Base-by-base conservation (phyloP, 1,140 invertebrate species). In the Caenorhabditis tropicalis region DNA sequence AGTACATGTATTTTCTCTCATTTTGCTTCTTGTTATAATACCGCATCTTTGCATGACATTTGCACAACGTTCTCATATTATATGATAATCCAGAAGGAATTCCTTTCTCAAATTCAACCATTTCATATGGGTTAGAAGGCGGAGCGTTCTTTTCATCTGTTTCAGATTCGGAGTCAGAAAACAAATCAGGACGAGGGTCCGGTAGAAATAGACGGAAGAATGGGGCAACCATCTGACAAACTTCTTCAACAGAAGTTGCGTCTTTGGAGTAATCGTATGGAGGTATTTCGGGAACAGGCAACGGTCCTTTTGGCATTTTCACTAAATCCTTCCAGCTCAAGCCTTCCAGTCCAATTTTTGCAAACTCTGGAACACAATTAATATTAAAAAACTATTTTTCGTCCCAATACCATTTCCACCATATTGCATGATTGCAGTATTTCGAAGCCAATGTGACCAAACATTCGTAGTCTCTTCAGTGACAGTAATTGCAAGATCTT, bases 41-140 rank as follows among this genome's bases (percentile, higher is more conserved):
- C 9, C 65, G 33, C 5, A 74, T 5, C 24, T 74, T 74, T 12
- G 65, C 33, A n/a, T 74, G 65, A 46, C 65, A 74, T 15, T 74
- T 74, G 36, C 65, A 74, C 65, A 74, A 19, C 16, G 36, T 74
- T 74, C 65, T 43, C 65, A 74, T 74, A n/a, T 74, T 24, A 9
- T 33, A 6, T 2, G 58, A 36, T 19, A 65, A 27, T 19, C 16
- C 58, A 0, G 58, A 15, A 16, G 58, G 29, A 7, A 65, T 19
- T 19, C 58, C 58, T 10, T 4, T 65, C 16, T 36, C 29, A 2
- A 15, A 31, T 9, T 36, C 29, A 33, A 12, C 24, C 10, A 27
- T 9, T 29, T 58, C 31, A 19, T 19, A 65, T n/a, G 58, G 29
- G n/a, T 36, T 36, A 0, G 29, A 9, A 5, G 58, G 58, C 36